Percentiles rank a stretch among this genome's conserved stretches.
Conservation (phyloP, 2,888 invertebrate species). For the Ethmia dodecea region DNA sequence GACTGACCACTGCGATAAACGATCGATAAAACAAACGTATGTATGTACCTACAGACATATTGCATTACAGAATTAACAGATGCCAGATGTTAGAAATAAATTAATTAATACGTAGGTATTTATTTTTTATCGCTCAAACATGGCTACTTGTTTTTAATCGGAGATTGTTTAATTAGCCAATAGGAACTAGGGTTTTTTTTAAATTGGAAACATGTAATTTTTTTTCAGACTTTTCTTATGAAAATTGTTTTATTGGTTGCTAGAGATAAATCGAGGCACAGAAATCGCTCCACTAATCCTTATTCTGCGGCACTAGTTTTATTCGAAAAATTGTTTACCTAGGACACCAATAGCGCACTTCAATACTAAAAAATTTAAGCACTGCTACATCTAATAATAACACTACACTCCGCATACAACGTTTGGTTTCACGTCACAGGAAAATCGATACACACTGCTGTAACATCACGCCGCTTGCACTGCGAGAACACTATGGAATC, state of each 20-base stretch:
- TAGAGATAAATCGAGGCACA: not conserved
- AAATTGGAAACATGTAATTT: not conserved
- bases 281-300: not conserved
- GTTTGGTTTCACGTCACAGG: constrained; percentile 50
- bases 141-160: constrained; percentile 5
- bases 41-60: too few relatives aligned
- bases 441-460: constrained; percentile 60
- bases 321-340: too few relatives aligned
- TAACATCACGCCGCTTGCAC: constrained; percentile 29
- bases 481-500: constrained; percentile 18
- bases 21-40: constrained; percentile 2
- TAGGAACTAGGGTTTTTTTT: not conserved
- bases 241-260: not conserved
- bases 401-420: constrained; percentile 55
- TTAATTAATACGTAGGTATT: not conserved
- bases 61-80: too few relatives aligned
- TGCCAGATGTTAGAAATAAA: too few relatives aligned
- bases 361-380: constrained; percentile 36
- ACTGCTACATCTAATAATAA: constrained; percentile 50
- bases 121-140: constrained; percentile 8
- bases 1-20: not conserved
- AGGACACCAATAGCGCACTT: constrained; percentile 3
- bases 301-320: too few relatives aligned
- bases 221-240: not conserved
- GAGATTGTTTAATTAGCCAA: not conserved